Conservation (phyloP, 1,140 invertebrate genomes). For the Neotoxoptera formosana region DNA sequence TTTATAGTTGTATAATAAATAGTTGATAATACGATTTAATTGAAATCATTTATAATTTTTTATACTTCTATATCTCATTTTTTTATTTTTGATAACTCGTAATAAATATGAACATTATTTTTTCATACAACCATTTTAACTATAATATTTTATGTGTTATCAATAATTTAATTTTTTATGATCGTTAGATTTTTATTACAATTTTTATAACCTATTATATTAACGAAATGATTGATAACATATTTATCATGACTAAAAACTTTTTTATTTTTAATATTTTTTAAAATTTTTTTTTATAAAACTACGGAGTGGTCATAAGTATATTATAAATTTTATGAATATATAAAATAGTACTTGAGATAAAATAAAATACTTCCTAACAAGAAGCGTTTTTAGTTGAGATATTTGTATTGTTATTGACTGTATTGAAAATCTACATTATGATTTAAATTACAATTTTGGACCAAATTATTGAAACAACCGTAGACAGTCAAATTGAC, state of each 20-base stretch:
- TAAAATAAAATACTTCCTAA: neutral
- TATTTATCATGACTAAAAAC: neutral
- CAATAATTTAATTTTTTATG: neutral
- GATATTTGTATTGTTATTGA: neutral
- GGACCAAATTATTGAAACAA: neutral
- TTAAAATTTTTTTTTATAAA: neutral
- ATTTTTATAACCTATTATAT: neutral
- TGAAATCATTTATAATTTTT: neutral
- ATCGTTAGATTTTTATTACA: neutral
- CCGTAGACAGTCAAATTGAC: neutral
- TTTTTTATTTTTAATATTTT: neutral
- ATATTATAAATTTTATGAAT: neutral
- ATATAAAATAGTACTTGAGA: rapidly evolving
- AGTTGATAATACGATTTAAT: neutral
- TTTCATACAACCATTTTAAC: neutral
- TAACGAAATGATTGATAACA: neutral
- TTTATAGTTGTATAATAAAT: neutral
- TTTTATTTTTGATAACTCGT: neutral
- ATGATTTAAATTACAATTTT: neutral
- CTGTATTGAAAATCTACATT: neutral
- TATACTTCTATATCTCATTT: neutral
- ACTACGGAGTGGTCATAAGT: neutral
- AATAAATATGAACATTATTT: neutral
- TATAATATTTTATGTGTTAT: neutral
- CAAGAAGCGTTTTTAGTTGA: neutral